Evolutionary conservation across 2,888 invertebrate genomes (phyloP), one percentile per base, ranked within the genome.

Genomic region (Anticlea derivata): DNA sequence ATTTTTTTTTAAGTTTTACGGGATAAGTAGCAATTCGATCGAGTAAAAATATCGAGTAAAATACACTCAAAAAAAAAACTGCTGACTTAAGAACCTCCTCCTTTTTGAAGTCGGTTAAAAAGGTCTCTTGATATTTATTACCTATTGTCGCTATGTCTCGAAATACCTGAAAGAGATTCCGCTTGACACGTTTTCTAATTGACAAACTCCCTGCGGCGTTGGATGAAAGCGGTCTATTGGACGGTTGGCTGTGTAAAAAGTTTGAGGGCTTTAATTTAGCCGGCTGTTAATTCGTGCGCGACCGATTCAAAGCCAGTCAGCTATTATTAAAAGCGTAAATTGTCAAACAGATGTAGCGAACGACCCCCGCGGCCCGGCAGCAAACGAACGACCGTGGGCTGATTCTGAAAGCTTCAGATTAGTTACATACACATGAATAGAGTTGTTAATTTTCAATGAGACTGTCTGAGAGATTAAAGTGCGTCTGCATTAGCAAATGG

Each of bases 281-380:
- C 67, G 61, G 78, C 70, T 81, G 86, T 86, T 88, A 87, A 88
- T 88, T 88, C 82, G 81, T 73, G 79, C 79, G 79, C 83, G 77
- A 81, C 82, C 86, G 78, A 84, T 86, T 87, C 85, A 85, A 85
- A 86, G 85, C 85, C 86, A 74, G 65, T 71, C 78, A 75, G 79
- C 87, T 82, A 86, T 88, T 88, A 89, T 88, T 88, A 87, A 87
- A 86, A 82, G 85, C 89, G 88, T 88, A 87, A 88, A 87, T 88
- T 87, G 86, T 86, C 87, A 86, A 86, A 83, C 89, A 88, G 88
- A 83, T 88, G 88, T 80, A 77, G 65, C 71, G 70, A 88, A 88
- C 83, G 87, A 78, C 86, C 78, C 68, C 72, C 72, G 73, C 74
- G 71, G 71, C 68, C 68, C 70, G 56, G 44, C 57, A 47, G 31